A percentile compares a stretch with the other conserved stretches of the same genome.
phyloP scores from a whole-genome alignment of 2,797 vertebrate genomes.

The Cuculus canorus region DNA sequence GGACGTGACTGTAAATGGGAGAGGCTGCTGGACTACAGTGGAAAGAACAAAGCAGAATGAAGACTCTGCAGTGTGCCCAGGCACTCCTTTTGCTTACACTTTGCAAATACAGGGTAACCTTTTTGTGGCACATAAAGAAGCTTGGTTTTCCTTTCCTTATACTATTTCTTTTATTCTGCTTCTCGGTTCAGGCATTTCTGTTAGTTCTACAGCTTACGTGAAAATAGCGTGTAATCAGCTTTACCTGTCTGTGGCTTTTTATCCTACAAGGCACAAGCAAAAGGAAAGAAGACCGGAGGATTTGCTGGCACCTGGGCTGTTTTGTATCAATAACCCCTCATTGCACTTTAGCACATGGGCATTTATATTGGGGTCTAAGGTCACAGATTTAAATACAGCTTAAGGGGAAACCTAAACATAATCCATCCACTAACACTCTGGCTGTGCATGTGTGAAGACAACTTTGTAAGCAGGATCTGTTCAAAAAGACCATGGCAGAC shows the following conservation, averaged over 20 bases:
- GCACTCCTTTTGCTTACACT: background rate
- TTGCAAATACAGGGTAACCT: background rate
- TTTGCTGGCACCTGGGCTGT: slow-evolving; percentile 36
- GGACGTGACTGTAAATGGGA: background rate
- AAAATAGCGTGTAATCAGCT: background rate
- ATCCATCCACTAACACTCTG: slow-evolving; percentile 45
- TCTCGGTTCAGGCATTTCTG: background rate
- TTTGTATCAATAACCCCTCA: slow-evolving; percentile 47
- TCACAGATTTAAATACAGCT: slow-evolving; percentile 48
- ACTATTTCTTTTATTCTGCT: background rate
- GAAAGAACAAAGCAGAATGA: background rate
- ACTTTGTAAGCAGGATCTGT: background rate
- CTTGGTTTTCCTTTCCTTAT: background rate
- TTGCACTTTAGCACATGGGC: slow-evolving; percentile 1
- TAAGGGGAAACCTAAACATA: slow-evolving; percentile 11
- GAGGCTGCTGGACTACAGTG: background rate
- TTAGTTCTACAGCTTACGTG: background rate
- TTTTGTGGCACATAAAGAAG: background rate
- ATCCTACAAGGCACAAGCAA: background rate
- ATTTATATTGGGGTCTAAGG: slow-evolving; percentile 51
- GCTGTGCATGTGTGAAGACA: background rate
- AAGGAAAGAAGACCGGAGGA: background rate
- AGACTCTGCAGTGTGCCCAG: background rate
- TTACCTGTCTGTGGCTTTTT: background rate
- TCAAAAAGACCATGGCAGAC: background rate